Conservation (phyloP, 2,888 invertebrate genomes). For the Chrysopilus asiliformis region DNA sequence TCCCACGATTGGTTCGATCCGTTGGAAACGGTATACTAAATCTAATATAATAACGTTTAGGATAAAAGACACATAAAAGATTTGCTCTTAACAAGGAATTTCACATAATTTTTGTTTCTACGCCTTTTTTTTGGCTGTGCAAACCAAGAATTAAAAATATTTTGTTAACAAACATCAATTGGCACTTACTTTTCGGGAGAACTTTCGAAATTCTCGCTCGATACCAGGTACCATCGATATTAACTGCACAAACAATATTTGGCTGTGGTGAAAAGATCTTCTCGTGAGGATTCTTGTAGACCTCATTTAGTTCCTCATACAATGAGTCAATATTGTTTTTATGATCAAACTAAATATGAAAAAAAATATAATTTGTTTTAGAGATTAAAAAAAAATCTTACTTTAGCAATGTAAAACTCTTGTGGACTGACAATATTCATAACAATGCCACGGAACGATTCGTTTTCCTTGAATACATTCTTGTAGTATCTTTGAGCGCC, state of each 20-base stretch:
- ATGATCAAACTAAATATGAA: slow-evolving; percentile 17
- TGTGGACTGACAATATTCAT: slow-evolving; percentile 48
- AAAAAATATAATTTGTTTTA: neutral
- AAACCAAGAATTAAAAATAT: too few species aligned
- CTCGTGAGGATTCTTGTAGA: slow-evolving; percentile 22
- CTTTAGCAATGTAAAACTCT: slow-evolving; percentile 53
- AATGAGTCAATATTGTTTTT: slow-evolving; percentile 12
- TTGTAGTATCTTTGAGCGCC: slow-evolving; percentile 14
- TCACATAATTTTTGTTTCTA: too few species aligned
- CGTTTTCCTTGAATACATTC: slow-evolving; percentile 16
- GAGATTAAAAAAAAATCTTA: slow-evolving; percentile 23
- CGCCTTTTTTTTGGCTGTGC: too few species aligned
- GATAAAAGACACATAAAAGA: too few species aligned
- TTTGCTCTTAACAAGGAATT: too few species aligned
- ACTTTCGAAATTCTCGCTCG: slow-evolving; percentile 25
- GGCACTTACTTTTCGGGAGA: slow-evolving; percentile 21
- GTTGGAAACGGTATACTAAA: too few species aligned
- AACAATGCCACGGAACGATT: slow-evolving; percentile 38
- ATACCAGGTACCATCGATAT: slow-evolving; percentile 22
- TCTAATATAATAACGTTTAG: too few species aligned
- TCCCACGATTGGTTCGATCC: too few species aligned
- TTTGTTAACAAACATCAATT: too few species aligned
- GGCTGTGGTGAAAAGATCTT: slow-evolving; percentile 26
- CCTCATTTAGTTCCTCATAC: slow-evolving; percentile 17
- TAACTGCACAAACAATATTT: slow-evolving; percentile 24